phyloP scores from a whole-genome alignment of 2,113 vertebrate species.

The Melanotaenia duboulayi region DNA sequence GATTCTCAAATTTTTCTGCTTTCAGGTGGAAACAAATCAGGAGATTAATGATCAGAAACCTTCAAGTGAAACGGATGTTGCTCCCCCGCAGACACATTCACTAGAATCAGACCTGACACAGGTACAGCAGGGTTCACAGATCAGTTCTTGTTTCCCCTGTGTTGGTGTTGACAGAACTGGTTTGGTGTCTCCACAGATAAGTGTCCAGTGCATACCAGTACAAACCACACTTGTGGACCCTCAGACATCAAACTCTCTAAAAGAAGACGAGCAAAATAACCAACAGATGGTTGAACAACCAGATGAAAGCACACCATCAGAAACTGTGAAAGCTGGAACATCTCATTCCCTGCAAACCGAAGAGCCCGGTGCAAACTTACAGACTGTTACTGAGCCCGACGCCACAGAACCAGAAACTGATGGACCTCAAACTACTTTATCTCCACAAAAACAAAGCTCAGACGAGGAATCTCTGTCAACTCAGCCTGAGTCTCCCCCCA shows the following conservation, averaged over 20 bases:
- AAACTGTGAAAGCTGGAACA: constrained; percentile 17
- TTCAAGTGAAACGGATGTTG: neutral
- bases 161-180: neutral
- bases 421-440: constrained; percentile 1
- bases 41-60: constrained; percentile 12
- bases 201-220: neutral
- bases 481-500: neutral
- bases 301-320: neutral
- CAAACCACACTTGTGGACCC: constrained; percentile 12
- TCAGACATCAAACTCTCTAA: neutral
- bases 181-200: constrained; percentile 44
- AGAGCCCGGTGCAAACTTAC: neutral
- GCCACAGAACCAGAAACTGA: constrained; percentile 17
- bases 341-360: neutral
- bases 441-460: constrained; percentile 15
- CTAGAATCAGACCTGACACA: constrained; percentile 36
- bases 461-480: constrained; percentile 12
- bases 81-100: constrained; percentile 19
- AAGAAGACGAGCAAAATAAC: constrained; percentile 1
- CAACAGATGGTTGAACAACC: neutral
- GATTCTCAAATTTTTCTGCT: constrained; percentile 1
- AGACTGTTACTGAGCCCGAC: constrained; percentile 17
- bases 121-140: constrained; percentile 22
- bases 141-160: neutral
- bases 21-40: constrained; percentile 27